Conservation (phyloP, 2,888 invertebrate species). For the Ectemnius cavifrons region DNA sequence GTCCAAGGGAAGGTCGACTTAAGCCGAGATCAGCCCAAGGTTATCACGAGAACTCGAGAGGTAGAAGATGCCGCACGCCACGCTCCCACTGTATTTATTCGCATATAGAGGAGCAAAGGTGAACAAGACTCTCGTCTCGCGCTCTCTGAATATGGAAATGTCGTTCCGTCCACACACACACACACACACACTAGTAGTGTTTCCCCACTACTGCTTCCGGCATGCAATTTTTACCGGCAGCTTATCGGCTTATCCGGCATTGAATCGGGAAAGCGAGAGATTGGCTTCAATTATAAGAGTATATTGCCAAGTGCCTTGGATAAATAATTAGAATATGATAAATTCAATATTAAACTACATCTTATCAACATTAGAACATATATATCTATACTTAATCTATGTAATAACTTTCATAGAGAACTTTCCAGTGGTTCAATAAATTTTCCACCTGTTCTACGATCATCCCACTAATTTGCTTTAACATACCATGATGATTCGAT, state of each 20-base stretch:
- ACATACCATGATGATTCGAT: too few relatives aligned
- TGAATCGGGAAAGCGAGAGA: not conserved
- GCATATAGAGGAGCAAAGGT: conserved; percentile 1
- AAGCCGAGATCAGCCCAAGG: not conserved
- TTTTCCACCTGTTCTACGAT: too few relatives aligned
- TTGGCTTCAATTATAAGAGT: not conserved
- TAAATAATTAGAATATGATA: not conserved
- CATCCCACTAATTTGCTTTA: too few relatives aligned
- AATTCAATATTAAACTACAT: too few relatives aligned
- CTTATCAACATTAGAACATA: too few relatives aligned
- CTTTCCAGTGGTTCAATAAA: too few relatives aligned
- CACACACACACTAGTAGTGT: not conserved
- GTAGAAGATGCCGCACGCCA: conserved; percentile 6
- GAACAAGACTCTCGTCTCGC: conserved; percentile 4
- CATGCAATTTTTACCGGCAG: not conserved
- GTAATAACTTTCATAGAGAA: too few relatives aligned
- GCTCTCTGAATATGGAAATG: conserved; percentile 2
- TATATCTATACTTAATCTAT: too few relatives aligned
- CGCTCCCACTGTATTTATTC: conserved; percentile 6
- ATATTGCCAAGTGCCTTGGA: not conserved
- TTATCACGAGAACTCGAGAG: conserved; percentile 3
- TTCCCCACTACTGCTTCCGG: not conserved
- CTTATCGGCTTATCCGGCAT: not conserved
- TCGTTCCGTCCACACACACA: not conserved
- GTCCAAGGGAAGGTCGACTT: not conserved